Base-by-base conservation (phyloP, 1,140 invertebrate genomes). In the Drosophila dunni region DNA sequence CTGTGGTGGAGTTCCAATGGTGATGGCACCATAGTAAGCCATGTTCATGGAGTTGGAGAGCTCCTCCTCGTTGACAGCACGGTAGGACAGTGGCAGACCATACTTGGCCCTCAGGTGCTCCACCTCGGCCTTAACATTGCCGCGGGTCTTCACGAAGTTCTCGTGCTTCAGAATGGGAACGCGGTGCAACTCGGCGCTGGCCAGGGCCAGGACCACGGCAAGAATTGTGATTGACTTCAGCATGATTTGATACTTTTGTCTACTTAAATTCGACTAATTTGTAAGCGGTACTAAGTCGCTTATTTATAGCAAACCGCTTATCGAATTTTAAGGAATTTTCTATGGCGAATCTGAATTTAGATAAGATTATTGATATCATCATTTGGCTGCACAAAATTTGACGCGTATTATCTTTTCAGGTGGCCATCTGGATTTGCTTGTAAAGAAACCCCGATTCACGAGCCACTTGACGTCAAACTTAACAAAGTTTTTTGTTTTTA, bases 11-110 rank as follows among this genome's bases (percentile, higher is more conserved):
- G 95, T 97, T 56, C 99, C 99, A 92, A 99, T 98, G 0, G 93
- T 93, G 75, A 99, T 99, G 2, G 94, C 94, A 9, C 99, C 99
- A 94, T 97, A 99, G 93, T 99, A 99, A 93, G 99, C 98, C 66
- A 98, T 96, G 94, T 99, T 98, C 74, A 99, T 93, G 89, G 98
- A 99, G 91, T 99, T 99, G 15, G 96, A 96, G 0, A 90, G 98
- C 93, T 97, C 96, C 93, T 99, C 98, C 17, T 83, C 74, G 36
- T 60, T 42, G 8, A 45, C 42, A n/a, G 48, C 44, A 10, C 86
- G 81, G 29, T 11, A 42, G 40, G 78, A 60, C 44, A 78, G 44
- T 36, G 84, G 76, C 45, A 89, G 58, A 11, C 71, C 61, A 44
- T 78, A 92, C 15, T 80, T 82, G 68, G 76, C 76, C 38, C 66